phyloP scores from a whole-genome alignment of 2,113 vertebrate genomes.

The Saccopteryx bilineata region DNA sequence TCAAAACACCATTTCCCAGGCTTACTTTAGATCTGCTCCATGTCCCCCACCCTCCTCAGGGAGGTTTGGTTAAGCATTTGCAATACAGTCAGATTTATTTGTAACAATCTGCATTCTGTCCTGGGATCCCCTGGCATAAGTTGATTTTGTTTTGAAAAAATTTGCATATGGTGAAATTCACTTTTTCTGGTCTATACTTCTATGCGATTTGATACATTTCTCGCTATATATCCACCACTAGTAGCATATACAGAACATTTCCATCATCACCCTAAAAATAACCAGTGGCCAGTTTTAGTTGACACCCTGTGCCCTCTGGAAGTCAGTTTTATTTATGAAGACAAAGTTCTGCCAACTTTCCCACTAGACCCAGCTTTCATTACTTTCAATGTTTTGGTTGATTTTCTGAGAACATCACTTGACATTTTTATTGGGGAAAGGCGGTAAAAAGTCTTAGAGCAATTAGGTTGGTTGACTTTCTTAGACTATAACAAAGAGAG shows the following conservation, averaged over 20 bases:
- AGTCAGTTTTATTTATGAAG: background rate
- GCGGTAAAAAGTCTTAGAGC: background rate
- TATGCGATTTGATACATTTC: background rate
- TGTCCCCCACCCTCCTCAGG: background rate
- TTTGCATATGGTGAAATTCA: background rate
- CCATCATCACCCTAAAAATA: background rate
- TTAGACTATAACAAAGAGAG: background rate
- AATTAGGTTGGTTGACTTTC: background rate
- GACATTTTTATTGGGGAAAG: background rate
- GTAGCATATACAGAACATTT: background rate
- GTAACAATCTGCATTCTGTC: background rate
- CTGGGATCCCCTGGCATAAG: too few species aligned
- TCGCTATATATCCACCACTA: background rate
- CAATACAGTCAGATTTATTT: background rate
- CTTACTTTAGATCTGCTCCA: background rate
- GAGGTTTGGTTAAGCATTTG: background rate
- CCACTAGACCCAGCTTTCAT: fast-evolving
- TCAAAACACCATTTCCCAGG: background rate
- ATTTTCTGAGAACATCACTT: background rate
- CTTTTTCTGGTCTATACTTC: background rate
- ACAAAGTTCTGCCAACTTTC: background rate
- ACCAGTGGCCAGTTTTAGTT: background rate
- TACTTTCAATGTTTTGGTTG: background rate
- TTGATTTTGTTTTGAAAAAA: background rate
- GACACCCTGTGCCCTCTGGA: background rate